These are phyloP conservation scores for Drosophila bipectinata DNA, from an alignment of 1,140 invertebrate species.

Conservation along the genomic window DNA sequence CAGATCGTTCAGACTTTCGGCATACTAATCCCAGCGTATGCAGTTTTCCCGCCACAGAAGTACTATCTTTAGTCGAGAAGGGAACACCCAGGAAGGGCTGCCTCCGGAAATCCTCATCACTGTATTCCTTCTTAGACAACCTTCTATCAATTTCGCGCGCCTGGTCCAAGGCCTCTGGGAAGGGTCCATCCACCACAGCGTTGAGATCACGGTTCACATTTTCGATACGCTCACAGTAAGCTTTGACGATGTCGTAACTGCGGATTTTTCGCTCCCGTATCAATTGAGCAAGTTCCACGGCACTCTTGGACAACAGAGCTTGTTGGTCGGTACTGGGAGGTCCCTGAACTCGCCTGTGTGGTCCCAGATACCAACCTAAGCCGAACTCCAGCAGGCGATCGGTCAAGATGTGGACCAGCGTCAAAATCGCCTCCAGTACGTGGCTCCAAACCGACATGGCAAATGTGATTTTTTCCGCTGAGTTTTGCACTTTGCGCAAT, in stretches of 20 bases:
- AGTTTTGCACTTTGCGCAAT: slow-evolving; percentile 44
- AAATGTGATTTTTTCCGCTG: slow-evolving; percentile 12
- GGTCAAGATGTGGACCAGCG: slow-evolving; percentile 61
- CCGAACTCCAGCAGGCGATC: slow-evolving; percentile 69
- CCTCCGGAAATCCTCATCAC: slow-evolving; percentile 86
- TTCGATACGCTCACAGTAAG: slow-evolving; percentile 91
- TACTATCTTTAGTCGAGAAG: slow-evolving; percentile 89
- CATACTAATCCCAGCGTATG: slow-evolving; percentile 88
- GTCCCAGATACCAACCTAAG: slow-evolving; percentile 70
- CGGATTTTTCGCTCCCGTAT: slow-evolving; percentile 87
- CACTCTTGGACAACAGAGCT: slow-evolving; percentile 87
- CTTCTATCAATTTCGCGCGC: slow-evolving; percentile 89
- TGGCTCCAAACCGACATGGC: slow-evolving; percentile 48
- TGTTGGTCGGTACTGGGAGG: slow-evolving; percentile 84
- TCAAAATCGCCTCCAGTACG: slow-evolving; percentile 53
- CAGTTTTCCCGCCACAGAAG: slow-evolving; percentile 86
- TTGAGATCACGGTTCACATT: slow-evolving; percentile 92
- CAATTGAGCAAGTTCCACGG: slow-evolving; percentile 86
- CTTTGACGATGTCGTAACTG: slow-evolving; percentile 89
- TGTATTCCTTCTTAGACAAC: slow-evolving; percentile 85
- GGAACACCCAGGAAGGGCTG: slow-evolving; percentile 92
- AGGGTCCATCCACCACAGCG: slow-evolving; percentile 91
- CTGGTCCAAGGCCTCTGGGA: slow-evolving; percentile 90
- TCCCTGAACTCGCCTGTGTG: slow-evolving; percentile 81
- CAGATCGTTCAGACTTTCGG: slow-evolving; percentile 85